These are phyloP conservation scores for Augiades crinisus DNA, from an alignment of 2,888 invertebrate genomes.

Conservation along the genomic window DNA sequence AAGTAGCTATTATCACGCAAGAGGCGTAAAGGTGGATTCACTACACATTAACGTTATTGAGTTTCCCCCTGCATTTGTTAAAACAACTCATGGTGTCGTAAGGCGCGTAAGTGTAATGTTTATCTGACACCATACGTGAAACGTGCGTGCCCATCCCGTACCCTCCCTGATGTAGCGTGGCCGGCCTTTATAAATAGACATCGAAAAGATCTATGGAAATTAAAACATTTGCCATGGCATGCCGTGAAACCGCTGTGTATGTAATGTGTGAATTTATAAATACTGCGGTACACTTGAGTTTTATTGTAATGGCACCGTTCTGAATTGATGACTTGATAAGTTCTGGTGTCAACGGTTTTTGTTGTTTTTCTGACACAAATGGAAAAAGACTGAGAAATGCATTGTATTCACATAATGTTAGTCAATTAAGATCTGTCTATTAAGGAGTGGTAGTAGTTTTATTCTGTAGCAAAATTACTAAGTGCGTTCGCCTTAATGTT, in stretches of 20 bases:
- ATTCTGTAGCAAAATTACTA: too few species aligned
- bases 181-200: constrained; percentile 29
- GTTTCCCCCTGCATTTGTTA: neutral
- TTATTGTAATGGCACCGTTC: neutral
- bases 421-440: too few species aligned
- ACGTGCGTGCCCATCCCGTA: constrained; percentile 5
- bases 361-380: too few species aligned
- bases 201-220: constrained; percentile 29
- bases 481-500: too few species aligned
- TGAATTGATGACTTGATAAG: too few species aligned
- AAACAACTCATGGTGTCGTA: constrained; percentile 7
- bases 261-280: constrained; percentile 3
- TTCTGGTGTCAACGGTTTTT: too few species aligned
- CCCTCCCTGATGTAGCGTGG: constrained; percentile 25
- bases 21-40: too few species aligned
- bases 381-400: too few species aligned
- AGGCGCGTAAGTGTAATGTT: constrained; percentile 18
- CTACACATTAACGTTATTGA: neutral
- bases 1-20: too few species aligned
- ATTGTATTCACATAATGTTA: too few species aligned
- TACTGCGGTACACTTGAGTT: neutral
- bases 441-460: too few species aligned
- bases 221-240: constrained; percentile 27
- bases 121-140: constrained; percentile 15
- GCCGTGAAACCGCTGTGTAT: constrained; percentile 14